Percentiles rank a stretch among this genome's conserved stretches.
Conservation (phyloP, 1,140 invertebrate species). For the Drosophila simulans region DNA sequence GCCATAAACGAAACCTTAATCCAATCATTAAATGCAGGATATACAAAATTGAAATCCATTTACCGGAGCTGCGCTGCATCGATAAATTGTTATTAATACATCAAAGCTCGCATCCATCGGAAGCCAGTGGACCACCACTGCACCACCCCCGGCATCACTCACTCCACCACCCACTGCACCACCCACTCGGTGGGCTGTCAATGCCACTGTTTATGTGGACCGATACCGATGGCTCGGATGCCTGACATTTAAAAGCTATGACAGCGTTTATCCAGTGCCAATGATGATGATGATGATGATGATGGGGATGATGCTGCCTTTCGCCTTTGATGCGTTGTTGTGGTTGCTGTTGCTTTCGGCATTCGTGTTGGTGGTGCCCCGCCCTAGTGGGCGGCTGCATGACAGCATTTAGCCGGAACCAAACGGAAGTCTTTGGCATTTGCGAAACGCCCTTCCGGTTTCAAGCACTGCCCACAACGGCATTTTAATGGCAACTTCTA, state of each 20-base stretch:
- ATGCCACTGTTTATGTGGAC: constrained; percentile 46
- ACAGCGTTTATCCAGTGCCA: constrained; percentile 65
- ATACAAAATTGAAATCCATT: constrained; percentile 59
- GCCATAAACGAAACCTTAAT: constrained; percentile 37
- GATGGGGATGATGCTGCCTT: constrained; percentile 11
- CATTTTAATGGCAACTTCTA: constrained; percentile 7
- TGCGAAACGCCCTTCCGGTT: constrained; percentile 47
- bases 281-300: constrained; percentile 26
- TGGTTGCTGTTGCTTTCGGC: background rate
- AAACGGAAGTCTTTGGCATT: constrained; percentile 60
- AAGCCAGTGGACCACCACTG: background rate
- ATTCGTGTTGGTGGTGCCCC: constrained; percentile 21
- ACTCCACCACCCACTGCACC: constrained; percentile 4
- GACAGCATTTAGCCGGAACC: constrained; percentile 52
- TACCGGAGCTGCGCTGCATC: constrained; percentile 35
- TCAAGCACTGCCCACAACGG: constrained; percentile 11
- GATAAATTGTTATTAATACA: constrained; percentile 61
- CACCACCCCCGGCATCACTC: constrained; percentile 5
- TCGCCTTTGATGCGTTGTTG: background rate
- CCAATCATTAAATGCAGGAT: constrained; percentile 40
- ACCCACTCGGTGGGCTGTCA: constrained; percentile 34
- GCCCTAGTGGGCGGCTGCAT: constrained; percentile 36
- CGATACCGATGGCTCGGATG: constrained; percentile 28
- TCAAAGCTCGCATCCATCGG: constrained; percentile 21
- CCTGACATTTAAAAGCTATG: constrained; percentile 76